These are phyloP conservation scores for Zophobas atratus DNA, from an alignment of 1,140 invertebrate species.

Conservation along the genomic window DNA sequence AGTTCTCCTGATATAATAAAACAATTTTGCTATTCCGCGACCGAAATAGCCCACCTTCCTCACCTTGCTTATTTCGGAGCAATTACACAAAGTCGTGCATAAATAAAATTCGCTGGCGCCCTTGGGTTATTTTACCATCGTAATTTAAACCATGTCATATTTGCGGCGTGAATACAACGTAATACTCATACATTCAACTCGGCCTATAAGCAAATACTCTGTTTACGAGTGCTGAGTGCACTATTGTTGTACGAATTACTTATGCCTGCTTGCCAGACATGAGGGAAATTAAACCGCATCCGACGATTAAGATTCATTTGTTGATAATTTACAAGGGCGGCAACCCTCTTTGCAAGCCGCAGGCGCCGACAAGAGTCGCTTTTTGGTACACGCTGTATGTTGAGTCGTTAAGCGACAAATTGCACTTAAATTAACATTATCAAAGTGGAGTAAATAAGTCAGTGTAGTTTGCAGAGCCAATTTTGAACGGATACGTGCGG, in stretches of 20 bases:
- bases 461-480: background rate
- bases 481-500: constrained; percentile 2
- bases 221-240: background rate
- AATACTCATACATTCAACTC: constrained; percentile 8
- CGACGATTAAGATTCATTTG: constrained; percentile 28
- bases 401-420: too few species aligned
- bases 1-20: background rate
- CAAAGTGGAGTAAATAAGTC: too few species aligned
- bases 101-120: constrained; percentile 32
- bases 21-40: background rate
- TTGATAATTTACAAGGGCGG: constrained; percentile 26
- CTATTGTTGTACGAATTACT: constrained; percentile 7
- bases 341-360: background rate
- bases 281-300: constrained; percentile 24
- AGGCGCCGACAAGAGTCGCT: background rate
- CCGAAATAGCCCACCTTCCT: background rate
- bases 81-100: constrained; percentile 7
- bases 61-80: constrained; percentile 2
- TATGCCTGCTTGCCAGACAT: constrained; percentile 2
- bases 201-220: background rate
- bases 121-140: constrained; percentile 33
- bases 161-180: constrained; percentile 2
- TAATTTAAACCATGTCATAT: constrained; percentile 34
- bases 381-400: background rate
- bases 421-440: too few species aligned